A percentile compares a stretch with the other conserved stretches of the same genome.
Evolutionary conservation across 2,113 vertebrate species (phyloP).

Genomic region (Trogon surrucura): DNA sequence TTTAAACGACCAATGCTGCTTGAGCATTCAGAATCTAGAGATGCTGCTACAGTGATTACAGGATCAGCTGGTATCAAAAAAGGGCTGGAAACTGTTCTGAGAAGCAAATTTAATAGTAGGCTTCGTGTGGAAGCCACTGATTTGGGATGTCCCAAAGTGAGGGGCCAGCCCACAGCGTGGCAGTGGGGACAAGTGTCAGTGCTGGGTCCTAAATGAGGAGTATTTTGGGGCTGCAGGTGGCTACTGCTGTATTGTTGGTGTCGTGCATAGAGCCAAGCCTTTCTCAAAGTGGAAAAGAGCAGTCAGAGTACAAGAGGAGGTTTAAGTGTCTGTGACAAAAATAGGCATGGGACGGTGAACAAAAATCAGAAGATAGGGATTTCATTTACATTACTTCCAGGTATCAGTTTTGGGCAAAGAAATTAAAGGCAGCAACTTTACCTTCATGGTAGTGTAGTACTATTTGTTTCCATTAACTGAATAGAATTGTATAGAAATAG

Average conservation of each 20-base stretch:
- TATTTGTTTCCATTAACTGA: background rate
- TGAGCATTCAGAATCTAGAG: background rate
- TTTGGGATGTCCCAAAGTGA: background rate
- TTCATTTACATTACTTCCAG: background rate
- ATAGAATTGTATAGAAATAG: background rate
- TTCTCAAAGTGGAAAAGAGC: background rate
- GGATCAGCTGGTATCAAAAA: background rate
- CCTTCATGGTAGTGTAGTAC: background rate
- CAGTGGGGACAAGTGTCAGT: background rate
- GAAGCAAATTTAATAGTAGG: background rate
- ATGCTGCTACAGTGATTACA: background rate
- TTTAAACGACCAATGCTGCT: background rate
- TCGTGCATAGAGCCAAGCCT: background rate
- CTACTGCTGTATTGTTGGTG: accelerated
- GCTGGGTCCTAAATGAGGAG: background rate
- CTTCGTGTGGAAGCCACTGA: background rate
- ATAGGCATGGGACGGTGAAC: background rate
- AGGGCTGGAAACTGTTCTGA: background rate
- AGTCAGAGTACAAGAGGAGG: background rate
- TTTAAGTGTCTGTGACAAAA: background rate
- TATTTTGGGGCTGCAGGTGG: background rate
- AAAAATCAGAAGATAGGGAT: background rate
- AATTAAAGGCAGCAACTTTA: background rate
- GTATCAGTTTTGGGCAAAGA: background rate
- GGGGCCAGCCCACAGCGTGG: accelerated